Percentiles rank a stretch among this genome's conserved stretches.
Evolutionary conservation across 2,797 vertebrate species (phyloP).

Genomic region (Trematomus bernacchii): DNA sequence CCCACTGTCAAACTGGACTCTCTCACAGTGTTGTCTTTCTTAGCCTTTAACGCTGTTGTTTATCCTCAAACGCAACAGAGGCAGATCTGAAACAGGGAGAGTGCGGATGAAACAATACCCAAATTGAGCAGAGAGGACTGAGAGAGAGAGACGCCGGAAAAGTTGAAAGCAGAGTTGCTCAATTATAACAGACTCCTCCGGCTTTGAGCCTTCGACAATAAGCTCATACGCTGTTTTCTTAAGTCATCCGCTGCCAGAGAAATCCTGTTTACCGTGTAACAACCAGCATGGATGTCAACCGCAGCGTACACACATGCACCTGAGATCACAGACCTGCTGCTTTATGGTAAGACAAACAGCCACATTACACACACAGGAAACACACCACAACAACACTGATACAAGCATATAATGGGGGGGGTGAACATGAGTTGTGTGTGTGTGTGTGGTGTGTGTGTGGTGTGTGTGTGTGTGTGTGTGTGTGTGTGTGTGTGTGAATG

Average conservation of each 20-base stretch:
- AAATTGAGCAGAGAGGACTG: conserved; percentile 32
- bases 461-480: no score
- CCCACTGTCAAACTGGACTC: conserved; percentile 29
- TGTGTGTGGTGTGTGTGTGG: no score
- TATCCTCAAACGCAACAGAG: conserved; percentile 39
- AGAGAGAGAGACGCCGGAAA: conserved; percentile 16
- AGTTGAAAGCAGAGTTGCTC: conserved; percentile 71
- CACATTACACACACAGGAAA: conserved; percentile 67
- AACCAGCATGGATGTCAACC: conserved; percentile 63
- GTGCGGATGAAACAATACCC: conserved; percentile 48
- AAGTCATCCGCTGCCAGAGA: conserved; percentile 57
- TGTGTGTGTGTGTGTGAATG: no score
- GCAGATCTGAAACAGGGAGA: conserved; percentile 32
- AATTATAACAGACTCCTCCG: conserved; percentile 72
- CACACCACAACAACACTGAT: conserved; percentile 55
- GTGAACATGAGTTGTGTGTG: no score
- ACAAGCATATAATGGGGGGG: conserved; percentile 20
- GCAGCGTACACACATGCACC: conserved; percentile 52
- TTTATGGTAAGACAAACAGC: conserved; percentile 73
- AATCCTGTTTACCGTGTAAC: conserved; percentile 73
- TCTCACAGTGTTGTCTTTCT: conserved; percentile 43
- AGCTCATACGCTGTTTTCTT: conserved; percentile 59
- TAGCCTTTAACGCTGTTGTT: conserved; percentile 60
- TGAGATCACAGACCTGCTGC: conserved; percentile 76
- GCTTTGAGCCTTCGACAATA: conserved; percentile 61